phyloP scores from a whole-genome alignment of 23 tunicate species.

The Styela clava region DNA sequence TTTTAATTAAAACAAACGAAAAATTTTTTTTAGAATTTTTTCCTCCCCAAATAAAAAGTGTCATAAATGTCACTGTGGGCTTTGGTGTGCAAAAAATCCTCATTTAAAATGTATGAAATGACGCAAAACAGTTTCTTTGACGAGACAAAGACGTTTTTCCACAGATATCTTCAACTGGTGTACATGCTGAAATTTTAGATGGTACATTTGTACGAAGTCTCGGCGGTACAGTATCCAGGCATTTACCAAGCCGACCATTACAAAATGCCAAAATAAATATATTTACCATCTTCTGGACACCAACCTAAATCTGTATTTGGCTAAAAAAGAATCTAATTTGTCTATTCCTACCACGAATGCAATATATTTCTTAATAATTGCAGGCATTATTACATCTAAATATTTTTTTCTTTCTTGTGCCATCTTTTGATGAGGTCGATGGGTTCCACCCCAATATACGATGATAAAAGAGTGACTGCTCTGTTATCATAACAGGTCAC shows the following conservation, averaged over 20 bases:
- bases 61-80: neutral
- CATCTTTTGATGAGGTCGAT: neutral
- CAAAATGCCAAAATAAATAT: neutral
- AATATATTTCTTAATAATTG: too few species aligned
- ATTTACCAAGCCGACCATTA: neutral
- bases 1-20: too few species aligned
- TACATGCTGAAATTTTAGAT: neutral
- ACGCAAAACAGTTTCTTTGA: neutral
- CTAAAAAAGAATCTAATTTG: too few species aligned
- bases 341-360: too few species aligned
- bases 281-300: too few species aligned
- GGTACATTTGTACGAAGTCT: neutral
- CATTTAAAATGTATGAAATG: too few species aligned
- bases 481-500: neutral
- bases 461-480: neutral
- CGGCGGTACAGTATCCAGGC: neutral
- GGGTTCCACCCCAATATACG: neutral
- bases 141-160: neutral
- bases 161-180: too few species aligned
- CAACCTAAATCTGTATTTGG: too few species aligned
- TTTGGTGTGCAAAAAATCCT: too few species aligned
- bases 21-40: too few species aligned
- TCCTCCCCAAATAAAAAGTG: neutral
- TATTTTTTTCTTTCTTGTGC: too few species aligned
- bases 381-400: too few species aligned